Base-by-base conservation (phyloP, 2,888 invertebrate genomes). In the Caenorhabditis macrosperma region DNA sequence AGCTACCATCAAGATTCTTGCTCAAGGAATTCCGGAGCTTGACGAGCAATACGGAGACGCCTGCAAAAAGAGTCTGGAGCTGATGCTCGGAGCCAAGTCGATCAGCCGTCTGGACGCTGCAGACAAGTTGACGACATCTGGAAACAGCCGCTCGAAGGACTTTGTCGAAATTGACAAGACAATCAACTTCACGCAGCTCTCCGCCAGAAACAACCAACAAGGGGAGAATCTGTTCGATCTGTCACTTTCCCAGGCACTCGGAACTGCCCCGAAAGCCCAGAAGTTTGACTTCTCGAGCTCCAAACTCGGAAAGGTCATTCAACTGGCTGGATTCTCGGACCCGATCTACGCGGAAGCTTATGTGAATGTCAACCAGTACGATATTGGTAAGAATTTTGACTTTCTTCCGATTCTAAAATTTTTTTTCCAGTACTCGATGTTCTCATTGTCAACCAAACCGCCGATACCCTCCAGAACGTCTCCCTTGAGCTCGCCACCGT, bases 311-410 rank as follows among this genome's bases (percentile, higher is more conserved):
- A 86, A 86, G 48, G 89, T 96, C 82, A 96, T 96, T 41, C 99
- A 99, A 91, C 93, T 99, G 89, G 98, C 99, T 3, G 99, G 98
- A 15, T 98, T 98, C 92, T 97, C 97, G 0, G 99, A 99, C 93
- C 98, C 99, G 0, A 97, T 99, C 78, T 99, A 99, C 92, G 96
- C 99, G 0, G 99, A 99, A 92, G 98, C 99, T n/a, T 96, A 98
- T 90, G 98, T 99, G 1, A 95, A 98, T 91, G 98, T 99, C 86
- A 97, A 97, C 92, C 97, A 97, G 91, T 91, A 89, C 52, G 90
- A 89, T 82, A 90, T 90, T 60, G 83, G 83, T 85, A 12, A 57
- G 63, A 35, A 15, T 46, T 50, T 30, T n/a, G n/a, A n/a, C n/a
- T n/a, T n/a, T n/a, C n/a, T n/a, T n/a, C n/a, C n/a, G n/a, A n/a